Conservation (phyloP, 2,797 vertebrate genomes). For the Vipera ursinii region DNA sequence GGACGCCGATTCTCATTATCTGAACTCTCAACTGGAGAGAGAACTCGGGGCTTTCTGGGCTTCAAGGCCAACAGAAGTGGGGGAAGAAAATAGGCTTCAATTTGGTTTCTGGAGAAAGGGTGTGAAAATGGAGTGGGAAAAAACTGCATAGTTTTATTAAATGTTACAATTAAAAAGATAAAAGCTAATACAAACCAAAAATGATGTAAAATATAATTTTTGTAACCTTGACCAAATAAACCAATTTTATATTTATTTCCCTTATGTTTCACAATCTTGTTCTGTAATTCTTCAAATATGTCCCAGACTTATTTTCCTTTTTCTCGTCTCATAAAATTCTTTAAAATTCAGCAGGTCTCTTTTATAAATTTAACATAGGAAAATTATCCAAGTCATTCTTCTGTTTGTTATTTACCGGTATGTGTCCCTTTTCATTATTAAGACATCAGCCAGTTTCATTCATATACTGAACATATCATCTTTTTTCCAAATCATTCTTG, state of each 20-base stretch:
- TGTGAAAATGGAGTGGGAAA: not conserved
- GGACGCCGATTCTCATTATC: not conserved
- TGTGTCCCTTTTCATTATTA: not conserved
- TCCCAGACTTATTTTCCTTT: not conserved
- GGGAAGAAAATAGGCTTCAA: not conserved
- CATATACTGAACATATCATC: not conserved
- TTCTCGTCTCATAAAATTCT: not conserved
- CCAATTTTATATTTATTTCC: not conserved
- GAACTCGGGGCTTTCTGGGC: not conserved
- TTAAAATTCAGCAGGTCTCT: not conserved
- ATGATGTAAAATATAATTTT: not conserved
- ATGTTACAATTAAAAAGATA: not conserved
- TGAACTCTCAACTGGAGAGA: not conserved
- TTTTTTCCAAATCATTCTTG: not conserved
- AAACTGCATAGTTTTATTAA: not conserved
- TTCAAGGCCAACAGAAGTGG: not conserved
- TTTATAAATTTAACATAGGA: not conserved
- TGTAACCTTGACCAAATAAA: not conserved
- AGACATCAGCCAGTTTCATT: not conserved
- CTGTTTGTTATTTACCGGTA: not conserved
- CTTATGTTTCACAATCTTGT: not conserved
- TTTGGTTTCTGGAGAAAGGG: not conserved
- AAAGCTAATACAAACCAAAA: not conserved
- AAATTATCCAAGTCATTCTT: not conserved
- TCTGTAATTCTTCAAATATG: not conserved